Conservation (phyloP, 2,113 vertebrate species). For the Sprattus sprattus region DNA sequence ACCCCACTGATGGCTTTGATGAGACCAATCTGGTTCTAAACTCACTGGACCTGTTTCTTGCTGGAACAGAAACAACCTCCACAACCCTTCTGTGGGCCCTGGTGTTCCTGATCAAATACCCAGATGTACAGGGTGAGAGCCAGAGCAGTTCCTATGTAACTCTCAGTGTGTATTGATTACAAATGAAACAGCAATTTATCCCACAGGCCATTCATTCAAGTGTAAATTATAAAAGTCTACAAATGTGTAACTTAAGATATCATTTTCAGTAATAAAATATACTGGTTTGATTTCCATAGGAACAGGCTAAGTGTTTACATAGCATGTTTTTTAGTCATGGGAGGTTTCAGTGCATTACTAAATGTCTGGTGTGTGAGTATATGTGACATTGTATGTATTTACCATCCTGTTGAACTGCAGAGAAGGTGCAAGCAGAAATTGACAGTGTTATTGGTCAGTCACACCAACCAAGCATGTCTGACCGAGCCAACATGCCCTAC, state of each 20-base stretch:
- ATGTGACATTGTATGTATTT: not conserved
- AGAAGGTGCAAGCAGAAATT: slow-evolving; percentile 72
- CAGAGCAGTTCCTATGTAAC: not conserved
- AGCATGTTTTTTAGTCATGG: not conserved
- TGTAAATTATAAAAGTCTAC: no score
- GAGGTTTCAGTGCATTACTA: not conserved
- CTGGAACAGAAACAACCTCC: slow-evolving; percentile 87
- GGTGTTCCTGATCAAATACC: slow-evolving; percentile 81
- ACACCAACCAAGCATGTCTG: slow-evolving; percentile 65
- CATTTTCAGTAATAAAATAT: no score
- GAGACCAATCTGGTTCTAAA: slow-evolving; percentile 80
- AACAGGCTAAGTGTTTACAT: not conserved
- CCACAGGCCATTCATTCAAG: no score
- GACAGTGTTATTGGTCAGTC: slow-evolving; percentile 64
- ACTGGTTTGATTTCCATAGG: not conserved
- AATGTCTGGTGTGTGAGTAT: not conserved
- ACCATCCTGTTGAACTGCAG: slow-evolving; percentile 25
- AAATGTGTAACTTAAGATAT: no score
- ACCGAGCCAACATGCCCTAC: slow-evolving; percentile 75
- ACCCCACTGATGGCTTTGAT: slow-evolving; percentile 59
- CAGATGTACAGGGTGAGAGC: slow-evolving; percentile 77
- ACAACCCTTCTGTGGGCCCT: slow-evolving; percentile 87
- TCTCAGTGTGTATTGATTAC: no score
- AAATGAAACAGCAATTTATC: no score
- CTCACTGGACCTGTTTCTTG: slow-evolving; percentile 84